Base-by-base conservation (phyloP, 1,140 invertebrate genomes). In the Prorops nasuta region DNA sequence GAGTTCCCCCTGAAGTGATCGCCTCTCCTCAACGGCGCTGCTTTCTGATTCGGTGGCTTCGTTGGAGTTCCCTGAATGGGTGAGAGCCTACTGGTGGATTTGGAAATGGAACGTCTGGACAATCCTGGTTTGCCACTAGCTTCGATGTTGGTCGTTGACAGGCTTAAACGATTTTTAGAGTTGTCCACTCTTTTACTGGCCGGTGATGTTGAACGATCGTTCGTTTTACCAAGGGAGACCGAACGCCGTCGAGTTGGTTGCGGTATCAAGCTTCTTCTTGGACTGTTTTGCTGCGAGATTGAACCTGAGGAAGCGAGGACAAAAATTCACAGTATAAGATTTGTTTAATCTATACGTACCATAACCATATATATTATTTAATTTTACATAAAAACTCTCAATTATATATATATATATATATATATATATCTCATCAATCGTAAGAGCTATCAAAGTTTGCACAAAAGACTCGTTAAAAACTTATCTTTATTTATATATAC, bases 201-300 rank as follows among this genome's bases (percentile, higher is more conserved):
- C 4, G 71, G 71, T 2, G 72, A 74, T 0, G 56, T 8, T 12
- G 40, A 46, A 12, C 38, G 34, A 6, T 71, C 67, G 17, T 57
- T 64, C 18, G 49, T 64, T 6, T 74, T 73, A 16, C 55, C 61
- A 24, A 68, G 39, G 3, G 70, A 72, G 14, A 64, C 63, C 1
- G 69, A 73, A 8, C 71, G 68, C 37, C 64, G 69, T 31, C 69
- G 58, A 8, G 67, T 67, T 3, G 67, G 67, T 36, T 76, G 74
- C 0, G 75, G 75, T 38, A 76, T 76, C 19, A 73, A 41, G 37
- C 71, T 76, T 3, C 67, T 64, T 16, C 71, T 76, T 6, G 74
- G 74, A 22, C 72, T 78, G 44, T 52, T 72, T 21, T 74, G 71
- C 18, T 76, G 72, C 16, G 74, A 77, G 6, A 69, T 50, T 42